Percentiles rank a stretch among this genome's conserved stretches.
Conservation (phyloP, 2,888 invertebrate genomes). For the Hybos culiciformis region DNA sequence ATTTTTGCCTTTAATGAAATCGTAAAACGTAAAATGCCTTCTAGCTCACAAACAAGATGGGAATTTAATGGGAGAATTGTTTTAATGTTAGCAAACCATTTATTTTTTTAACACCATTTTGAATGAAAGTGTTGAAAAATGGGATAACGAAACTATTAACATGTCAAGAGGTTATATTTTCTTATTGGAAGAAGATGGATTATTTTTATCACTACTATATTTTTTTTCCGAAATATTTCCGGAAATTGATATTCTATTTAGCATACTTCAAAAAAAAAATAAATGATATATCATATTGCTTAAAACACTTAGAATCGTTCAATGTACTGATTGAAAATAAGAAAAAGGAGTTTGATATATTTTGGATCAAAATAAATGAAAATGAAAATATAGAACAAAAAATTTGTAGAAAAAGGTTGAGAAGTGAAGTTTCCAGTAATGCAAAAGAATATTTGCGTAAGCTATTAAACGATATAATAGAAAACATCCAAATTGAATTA, state of each 20-base stretch:
- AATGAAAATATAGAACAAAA: background rate
- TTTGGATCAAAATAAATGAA: background rate
- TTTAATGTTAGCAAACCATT: conserved; percentile 5
- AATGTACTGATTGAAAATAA: background rate
- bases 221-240: conserved; percentile 8
- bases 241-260: conserved; percentile 7
- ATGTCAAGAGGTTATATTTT: conserved; percentile 4
- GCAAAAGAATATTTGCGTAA: background rate
- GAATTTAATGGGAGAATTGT: conserved; percentile 13
- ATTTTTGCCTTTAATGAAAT: conserved; percentile 10
- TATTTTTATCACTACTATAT: conserved; percentile 6
- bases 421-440: too few species aligned
- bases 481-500: background rate
- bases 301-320: conserved; percentile 3
- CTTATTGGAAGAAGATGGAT: conserved; percentile 5
- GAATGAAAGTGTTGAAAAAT: conserved; percentile 4
- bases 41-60: conserved; percentile 14
- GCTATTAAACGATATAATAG: background rate
- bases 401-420: too few species aligned
- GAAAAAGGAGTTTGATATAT: background rate
- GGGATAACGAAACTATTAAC: conserved; percentile 4
- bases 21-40: conserved; percentile 11
- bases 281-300: conserved; percentile 3
- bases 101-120: background rate
- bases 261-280: conserved; percentile 4